These are phyloP conservation scores for Rallus crepitans DNA, from an alignment of 2,797 vertebrate species.

Conservation along the genomic window DNA sequence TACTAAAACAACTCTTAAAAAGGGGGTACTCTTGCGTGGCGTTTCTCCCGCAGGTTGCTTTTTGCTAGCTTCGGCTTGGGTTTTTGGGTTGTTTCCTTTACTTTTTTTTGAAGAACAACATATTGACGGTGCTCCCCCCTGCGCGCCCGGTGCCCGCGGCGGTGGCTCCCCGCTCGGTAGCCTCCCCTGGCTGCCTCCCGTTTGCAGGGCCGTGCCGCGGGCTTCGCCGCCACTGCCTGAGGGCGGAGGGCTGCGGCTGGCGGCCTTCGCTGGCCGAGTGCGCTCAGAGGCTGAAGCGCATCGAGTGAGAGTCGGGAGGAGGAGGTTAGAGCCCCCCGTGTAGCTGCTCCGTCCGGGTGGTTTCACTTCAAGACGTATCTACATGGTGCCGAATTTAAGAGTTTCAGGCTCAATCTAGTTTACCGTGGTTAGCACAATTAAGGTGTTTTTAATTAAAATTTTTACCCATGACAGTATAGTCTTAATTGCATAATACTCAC, in stretches of 20 bases:
- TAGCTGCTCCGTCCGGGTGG: background rate
- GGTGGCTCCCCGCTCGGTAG: background rate
- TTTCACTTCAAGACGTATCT: rapidly evolving
- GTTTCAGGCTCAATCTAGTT: background rate
- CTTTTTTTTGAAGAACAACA: too few species aligned
- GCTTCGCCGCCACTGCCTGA: background rate
- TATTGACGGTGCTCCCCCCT: rapidly evolving
- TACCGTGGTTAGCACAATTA: background rate
- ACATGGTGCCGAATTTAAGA: rapidly evolving
- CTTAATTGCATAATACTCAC: background rate
- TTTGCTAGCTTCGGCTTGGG: too few species aligned
- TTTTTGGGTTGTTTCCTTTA: background rate
- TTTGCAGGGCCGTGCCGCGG: background rate
- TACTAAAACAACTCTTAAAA: too few species aligned
- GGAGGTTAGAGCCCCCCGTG: background rate
- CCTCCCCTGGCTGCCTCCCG: background rate
- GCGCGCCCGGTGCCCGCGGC: background rate
- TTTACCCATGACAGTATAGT: background rate
- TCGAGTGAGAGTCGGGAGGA: rapidly evolving
- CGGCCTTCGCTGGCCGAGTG: rapidly evolving
- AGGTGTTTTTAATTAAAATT: slow-evolving; percentile 15
- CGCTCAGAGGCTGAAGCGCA: background rate
- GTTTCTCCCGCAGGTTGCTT: rapidly evolving
- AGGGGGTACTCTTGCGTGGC: rapidly evolving
- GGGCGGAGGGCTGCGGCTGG: rapidly evolving